phyloP scores from a whole-genome alignment of 2,113 vertebrate species.

The Lampris megalopsis region DNA sequence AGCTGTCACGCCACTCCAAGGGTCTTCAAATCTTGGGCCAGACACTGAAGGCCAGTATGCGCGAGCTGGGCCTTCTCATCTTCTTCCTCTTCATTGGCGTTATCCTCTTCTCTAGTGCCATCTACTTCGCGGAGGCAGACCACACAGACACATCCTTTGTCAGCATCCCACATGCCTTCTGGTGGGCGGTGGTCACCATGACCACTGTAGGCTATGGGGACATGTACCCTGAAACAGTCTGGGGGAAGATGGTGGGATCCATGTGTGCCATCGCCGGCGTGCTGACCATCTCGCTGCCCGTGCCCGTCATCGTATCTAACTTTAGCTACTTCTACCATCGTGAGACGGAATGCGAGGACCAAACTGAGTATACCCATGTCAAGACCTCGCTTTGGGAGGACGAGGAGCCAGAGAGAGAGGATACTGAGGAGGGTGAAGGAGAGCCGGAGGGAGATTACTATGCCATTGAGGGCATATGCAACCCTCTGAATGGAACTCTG shows the following conservation, averaged over 20 bases:
- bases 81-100: constrained; percentile 89
- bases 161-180: constrained; percentile 91
- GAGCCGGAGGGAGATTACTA: constrained; percentile 68
- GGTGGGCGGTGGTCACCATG: constrained; percentile 94
- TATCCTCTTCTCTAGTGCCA: constrained; percentile 88
- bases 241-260: constrained; percentile 90
- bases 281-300: constrained; percentile 89
- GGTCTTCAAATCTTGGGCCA: constrained; percentile 91
- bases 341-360: constrained; percentile 83
- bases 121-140: constrained; percentile 91
- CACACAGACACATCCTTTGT: constrained; percentile 83
- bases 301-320: constrained; percentile 82
- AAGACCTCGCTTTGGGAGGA: constrained; percentile 75
- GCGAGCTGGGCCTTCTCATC: constrained; percentile 89
- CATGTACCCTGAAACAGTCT: constrained; percentile 88
- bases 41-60: constrained; percentile 90
- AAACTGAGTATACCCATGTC: constrained; percentile 79
- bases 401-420: constrained; percentile 56
- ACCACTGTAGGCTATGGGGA: constrained; percentile 93
- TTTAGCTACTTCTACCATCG: constrained; percentile 84
- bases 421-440: constrained; percentile 49
- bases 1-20: constrained; percentile 89
- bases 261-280: constrained; percentile 92
- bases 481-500: constrained; percentile 73
- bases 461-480: constrained; percentile 65